Conservation (phyloP, 2,113 vertebrate genomes). For the Delphinus delphis region DNA sequence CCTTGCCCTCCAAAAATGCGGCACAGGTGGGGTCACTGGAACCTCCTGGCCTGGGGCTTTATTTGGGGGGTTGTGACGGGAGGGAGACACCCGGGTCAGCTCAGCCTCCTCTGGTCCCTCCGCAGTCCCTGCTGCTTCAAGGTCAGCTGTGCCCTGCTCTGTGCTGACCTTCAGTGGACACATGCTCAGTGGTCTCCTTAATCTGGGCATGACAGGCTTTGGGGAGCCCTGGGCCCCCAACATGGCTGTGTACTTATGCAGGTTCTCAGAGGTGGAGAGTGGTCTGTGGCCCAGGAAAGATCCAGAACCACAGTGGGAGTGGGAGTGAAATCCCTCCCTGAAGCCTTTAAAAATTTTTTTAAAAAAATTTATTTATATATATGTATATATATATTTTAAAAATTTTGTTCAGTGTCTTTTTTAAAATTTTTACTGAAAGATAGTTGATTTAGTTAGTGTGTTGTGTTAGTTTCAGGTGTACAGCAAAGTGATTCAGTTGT, state of each 20-base stretch:
- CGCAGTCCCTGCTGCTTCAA: background rate
- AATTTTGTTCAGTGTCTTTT: background rate
- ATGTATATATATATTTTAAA: background rate
- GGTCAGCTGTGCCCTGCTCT: background rate
- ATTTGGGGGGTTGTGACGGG: background rate
- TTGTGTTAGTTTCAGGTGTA: background rate
- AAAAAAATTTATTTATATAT: background rate
- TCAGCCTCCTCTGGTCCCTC: background rate
- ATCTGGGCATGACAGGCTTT: accelerated
- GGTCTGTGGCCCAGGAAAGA: background rate
- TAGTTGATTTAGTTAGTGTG: background rate
- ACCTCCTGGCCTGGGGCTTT: background rate
- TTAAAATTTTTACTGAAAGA: background rate
- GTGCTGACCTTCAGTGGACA: background rate
- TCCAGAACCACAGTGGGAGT: background rate
- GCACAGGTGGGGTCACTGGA: background rate
- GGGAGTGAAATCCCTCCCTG: background rate
- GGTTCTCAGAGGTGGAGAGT: background rate
- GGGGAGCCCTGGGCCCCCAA: background rate
- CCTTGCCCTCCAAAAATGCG: accelerated
- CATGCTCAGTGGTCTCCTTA: background rate
- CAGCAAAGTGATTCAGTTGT: background rate
- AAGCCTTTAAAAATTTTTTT: background rate
- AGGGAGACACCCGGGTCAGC: background rate
- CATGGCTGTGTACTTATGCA: accelerated